These are phyloP conservation scores for Aphis gossypii DNA, from an alignment of 1,140 invertebrate genomes.

Conservation along the genomic window DNA sequence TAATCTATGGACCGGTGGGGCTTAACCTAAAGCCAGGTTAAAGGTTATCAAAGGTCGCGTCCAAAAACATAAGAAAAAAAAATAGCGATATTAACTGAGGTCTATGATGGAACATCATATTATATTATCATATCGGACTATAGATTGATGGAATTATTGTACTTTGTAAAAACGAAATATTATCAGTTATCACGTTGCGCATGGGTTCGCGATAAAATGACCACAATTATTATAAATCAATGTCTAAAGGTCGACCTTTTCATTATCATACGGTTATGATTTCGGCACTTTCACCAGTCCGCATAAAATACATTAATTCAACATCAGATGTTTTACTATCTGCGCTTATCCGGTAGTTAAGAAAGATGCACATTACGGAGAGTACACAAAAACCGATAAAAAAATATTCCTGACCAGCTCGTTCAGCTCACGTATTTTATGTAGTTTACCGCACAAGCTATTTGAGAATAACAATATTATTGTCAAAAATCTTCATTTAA, in stretches of 20 bases:
- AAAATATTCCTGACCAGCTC: constrained; percentile 2
- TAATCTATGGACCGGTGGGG: not conserved
- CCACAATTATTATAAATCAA: not conserved
- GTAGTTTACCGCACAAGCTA: not conserved
- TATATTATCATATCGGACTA: not conserved
- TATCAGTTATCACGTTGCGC: not conserved
- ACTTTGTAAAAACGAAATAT: constrained; percentile 12
- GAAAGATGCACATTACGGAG: not conserved
- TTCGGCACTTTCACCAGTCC: constrained; percentile 32
- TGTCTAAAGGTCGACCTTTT: constrained; percentile 40
- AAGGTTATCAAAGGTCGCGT: constrained; percentile 44
- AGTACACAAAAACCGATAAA: not conserved
- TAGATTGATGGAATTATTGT: not conserved
- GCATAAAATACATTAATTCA: constrained; percentile 12
- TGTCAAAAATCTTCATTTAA: not conserved
- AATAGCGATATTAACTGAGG: constrained; percentile 18
- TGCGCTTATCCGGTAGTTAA: constrained; percentile 15
- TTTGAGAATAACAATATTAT: not conserved
- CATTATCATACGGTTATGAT: constrained; percentile 13
- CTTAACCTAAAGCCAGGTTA: constrained; percentile 37
- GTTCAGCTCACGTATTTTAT: not conserved
- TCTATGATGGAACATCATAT: not conserved
- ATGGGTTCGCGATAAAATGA: constrained; percentile 28
- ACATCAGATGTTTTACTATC: not conserved
- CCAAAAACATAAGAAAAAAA: not conserved